These are phyloP conservation scores for Sylvilagus floridanus DNA, from an alignment of 2,797 vertebrate species.

Conservation along the genomic window DNA sequence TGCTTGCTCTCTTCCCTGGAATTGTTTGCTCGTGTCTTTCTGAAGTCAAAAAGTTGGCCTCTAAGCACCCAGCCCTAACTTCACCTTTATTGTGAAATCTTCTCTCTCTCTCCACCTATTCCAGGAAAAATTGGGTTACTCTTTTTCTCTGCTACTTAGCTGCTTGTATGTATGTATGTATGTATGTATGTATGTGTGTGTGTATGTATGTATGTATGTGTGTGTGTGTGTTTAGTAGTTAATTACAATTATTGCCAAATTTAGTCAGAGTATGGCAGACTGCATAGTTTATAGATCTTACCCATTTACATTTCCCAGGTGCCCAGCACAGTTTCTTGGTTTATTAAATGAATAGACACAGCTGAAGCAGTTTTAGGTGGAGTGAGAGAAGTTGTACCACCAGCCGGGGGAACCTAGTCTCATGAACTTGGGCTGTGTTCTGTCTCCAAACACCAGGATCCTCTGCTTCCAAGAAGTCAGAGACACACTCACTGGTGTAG, in stretches of 20 bases:
- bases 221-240: background rate
- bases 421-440: background rate
- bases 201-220: background rate
- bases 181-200: background rate
- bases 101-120: background rate
- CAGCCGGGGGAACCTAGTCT: background rate
- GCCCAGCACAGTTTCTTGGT: background rate
- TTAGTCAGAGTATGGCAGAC: background rate
- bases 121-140: background rate
- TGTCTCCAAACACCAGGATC: background rate
- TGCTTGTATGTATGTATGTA: background rate
- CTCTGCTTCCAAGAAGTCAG: background rate
- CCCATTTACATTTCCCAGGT: background rate
- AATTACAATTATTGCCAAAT: constrained; percentile 30
- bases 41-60: background rate
- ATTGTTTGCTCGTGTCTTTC: background rate
- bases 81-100: background rate
- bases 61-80: background rate
- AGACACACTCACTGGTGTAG: background rate
- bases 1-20: background rate
- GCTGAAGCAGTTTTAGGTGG: background rate
- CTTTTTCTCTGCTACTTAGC: constrained; percentile 9
- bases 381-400: background rate
- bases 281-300: background rate
- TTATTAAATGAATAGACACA: background rate